A percentile compares a stretch with the other conserved stretches of the same genome.
Evolutionary conservation across 2,797 vertebrate genomes (phyloP).

Genomic region (Gastrophryne carolinensis): DNA sequence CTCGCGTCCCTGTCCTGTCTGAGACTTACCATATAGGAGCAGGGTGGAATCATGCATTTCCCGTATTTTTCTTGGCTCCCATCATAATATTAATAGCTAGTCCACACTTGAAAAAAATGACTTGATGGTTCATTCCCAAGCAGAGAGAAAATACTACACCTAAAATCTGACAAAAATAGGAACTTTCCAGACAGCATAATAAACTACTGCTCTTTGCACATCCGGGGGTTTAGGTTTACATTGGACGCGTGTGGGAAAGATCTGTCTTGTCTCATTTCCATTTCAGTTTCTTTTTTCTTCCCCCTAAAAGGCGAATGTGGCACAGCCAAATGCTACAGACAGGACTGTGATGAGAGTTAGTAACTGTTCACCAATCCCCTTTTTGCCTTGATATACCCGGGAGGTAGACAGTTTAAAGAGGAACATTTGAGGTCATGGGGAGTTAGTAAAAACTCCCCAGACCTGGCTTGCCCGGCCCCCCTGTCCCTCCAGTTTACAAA

Average conservation of each 20-base stretch:
- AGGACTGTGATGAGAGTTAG: not conserved
- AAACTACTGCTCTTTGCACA: not conserved
- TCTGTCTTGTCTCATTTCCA: no score
- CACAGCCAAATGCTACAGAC: no score
- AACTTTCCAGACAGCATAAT: not conserved
- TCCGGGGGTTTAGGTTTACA: not conserved
- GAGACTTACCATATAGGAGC: not conserved
- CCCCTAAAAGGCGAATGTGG: not conserved
- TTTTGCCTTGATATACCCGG: no score
- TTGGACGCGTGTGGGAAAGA: slow-evolving; percentile 30
- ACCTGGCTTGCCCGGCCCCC: no score
- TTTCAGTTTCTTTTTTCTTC: not conserved
- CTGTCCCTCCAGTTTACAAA: no score
- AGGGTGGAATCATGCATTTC: slow-evolving; percentile 19
- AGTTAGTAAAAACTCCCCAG: no score
- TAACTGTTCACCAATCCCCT: no score
- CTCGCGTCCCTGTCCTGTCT: not conserved
- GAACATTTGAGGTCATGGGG: no score
- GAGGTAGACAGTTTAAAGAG: no score
- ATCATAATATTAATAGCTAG: not conserved
- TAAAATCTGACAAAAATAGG: not conserved
- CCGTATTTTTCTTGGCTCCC: slow-evolving; percentile 18
- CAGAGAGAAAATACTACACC: not conserved
- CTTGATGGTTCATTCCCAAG: slow-evolving; percentile 19
- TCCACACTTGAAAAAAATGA: not conserved